Evolutionary conservation across 2,797 vertebrate genomes (phyloP).

Genomic region (Chloroceryle inda): DNA sequence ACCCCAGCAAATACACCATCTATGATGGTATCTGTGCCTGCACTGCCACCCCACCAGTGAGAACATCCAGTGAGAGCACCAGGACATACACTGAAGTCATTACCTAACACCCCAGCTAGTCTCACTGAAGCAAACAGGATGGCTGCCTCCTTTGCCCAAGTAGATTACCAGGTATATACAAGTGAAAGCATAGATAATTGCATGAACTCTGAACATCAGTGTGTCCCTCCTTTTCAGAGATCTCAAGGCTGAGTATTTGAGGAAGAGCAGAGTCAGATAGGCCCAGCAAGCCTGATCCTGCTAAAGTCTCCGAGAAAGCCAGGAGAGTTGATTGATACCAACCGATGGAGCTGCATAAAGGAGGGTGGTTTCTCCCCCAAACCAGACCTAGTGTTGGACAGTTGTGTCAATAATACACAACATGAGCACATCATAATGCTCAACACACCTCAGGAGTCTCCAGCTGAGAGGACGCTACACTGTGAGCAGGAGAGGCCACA

Average conservation of each 20-base stretch:
- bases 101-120: not conserved
- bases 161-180: not conserved
- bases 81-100: not conserved
- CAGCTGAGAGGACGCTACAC: accelerated
- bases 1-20: not conserved
- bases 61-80: not conserved
- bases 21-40: not conserved
- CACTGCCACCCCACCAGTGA: not conserved
- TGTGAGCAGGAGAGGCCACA: not conserved
- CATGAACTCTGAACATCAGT: not conserved
- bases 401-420: accelerated
- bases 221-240: not conserved
- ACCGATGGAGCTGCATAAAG: not conserved
- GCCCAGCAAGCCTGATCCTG: not conserved
- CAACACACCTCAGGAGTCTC: accelerated
- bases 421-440: accelerated
- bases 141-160: not conserved
- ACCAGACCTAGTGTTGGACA: not conserved
- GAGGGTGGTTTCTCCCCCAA: not conserved
- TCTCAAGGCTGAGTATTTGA: not conserved
- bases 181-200: not conserved
- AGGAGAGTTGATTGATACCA: not conserved
- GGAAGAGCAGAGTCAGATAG: not conserved
- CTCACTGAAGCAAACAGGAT: not conserved
- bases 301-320: not conserved